Base-by-base conservation (phyloP, 2,113 vertebrate genomes). In the Osmerus eperlanus region DNA sequence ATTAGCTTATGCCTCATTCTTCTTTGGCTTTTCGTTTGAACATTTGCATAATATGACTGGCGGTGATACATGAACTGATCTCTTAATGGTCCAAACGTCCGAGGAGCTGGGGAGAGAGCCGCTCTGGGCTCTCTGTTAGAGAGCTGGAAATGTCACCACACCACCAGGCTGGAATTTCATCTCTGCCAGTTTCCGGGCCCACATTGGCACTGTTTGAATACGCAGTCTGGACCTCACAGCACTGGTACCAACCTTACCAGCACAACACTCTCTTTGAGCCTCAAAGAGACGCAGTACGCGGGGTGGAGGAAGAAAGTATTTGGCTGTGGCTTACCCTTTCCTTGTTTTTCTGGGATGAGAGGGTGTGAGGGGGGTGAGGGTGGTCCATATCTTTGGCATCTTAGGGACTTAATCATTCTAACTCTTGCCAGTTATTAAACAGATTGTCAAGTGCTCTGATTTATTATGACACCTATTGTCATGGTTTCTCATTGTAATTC, bases 111-210 rank as follows among this genome's bases (percentile, higher is more conserved):
- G 23, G 7, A 52, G 53, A 70, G 55, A 63, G 65, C 21, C 58
- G 61, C 63, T 32, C 65, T 79, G 47, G 25, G 25, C 67, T 58
- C 56, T 32, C 67, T n/a, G 54, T 14, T 23, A 60, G 51, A 59
- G 29, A 19, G 65, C 63, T 81, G 75, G 78, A 83, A 80, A 88
- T 84, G 81, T 82, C 83, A 79, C 56, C 19, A 23, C 75, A 62
- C 62, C 32, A 71, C 61, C 69, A 72, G 78, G 76, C 70, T 81
- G 78, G 82, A 76, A 84, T 83, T 86, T 80, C 74, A 88, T 76
- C 69, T 67, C 59, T 70, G 82, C 85, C 84, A 83, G 82, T 70
- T 85, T 82, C 79, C 78, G 71, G 81, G 73, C 78, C 59, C 19
- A 12, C 28, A 65, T 80, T 84, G 86, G 82, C 78, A 84, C 68